Percentiles rank a stretch among this genome's conserved stretches.
These are phyloP conservation scores for Eurois occulta DNA, from an alignment of 2,888 invertebrate genomes.

Conservation along the genomic window DNA sequence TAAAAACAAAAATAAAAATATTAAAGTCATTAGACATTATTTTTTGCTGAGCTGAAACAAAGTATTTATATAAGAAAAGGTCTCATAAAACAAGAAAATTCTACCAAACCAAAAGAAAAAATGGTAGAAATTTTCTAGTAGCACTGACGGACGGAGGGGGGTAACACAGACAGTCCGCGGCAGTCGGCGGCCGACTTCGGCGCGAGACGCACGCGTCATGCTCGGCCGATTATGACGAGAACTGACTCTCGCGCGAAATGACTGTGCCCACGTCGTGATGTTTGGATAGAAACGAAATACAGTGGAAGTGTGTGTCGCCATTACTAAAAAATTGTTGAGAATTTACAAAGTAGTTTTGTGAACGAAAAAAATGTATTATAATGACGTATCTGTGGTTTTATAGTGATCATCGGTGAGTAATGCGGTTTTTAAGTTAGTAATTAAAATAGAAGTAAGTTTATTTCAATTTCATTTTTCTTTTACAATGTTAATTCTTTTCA, in stretches of 20 bases:
- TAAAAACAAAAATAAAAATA: too few relatives aligned
- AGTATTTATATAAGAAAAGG: not conserved
- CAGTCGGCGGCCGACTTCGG: slow-evolving; percentile 84
- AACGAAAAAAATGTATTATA: slow-evolving; percentile 77
- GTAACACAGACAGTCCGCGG: slow-evolving; percentile 76
- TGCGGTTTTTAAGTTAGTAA: slow-evolving; percentile 13
- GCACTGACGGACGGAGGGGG: slow-evolving; percentile 60
- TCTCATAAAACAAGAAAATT: not conserved
- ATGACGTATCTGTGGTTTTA: slow-evolving; percentile 86
- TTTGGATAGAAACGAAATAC: slow-evolving; percentile 69
- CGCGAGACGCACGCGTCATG: slow-evolving; percentile 80
- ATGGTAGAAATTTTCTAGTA: slow-evolving; percentile 57
- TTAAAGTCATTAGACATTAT: not conserved
- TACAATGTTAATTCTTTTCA: not conserved
- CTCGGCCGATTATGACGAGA: slow-evolving; percentile 69
- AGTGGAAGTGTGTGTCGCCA: slow-evolving; percentile 82
- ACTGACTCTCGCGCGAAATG: slow-evolving; percentile 78
- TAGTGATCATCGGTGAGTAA: slow-evolving; percentile 89
- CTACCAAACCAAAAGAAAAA: slow-evolving; percentile 20
- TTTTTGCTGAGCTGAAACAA: not conserved
- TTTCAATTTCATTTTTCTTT: not conserved
- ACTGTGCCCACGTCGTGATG: slow-evolving; percentile 78
- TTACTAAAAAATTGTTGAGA: slow-evolving; percentile 56
- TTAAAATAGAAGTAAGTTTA: not conserved
- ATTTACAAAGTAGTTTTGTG: slow-evolving; percentile 64